Conservation (phyloP, 2,888 invertebrate species). For the Agrotis exclamationis region DNA sequence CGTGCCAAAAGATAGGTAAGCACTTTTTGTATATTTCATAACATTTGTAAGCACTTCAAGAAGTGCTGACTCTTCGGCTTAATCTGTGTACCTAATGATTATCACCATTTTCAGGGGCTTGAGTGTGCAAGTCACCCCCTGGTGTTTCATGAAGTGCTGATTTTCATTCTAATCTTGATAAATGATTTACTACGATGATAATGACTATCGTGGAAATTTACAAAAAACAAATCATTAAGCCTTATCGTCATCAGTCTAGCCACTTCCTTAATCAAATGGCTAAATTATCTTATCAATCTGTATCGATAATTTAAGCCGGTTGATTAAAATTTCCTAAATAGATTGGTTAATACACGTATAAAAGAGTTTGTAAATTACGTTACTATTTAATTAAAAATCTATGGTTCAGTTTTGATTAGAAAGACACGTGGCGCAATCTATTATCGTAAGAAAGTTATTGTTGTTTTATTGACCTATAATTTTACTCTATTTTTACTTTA, state of each 20-base stretch:
- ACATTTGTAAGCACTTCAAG: not conserved
- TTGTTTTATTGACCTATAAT: no score
- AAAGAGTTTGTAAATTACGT: no score
- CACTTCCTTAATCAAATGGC: no score
- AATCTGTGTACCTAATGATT: no score
- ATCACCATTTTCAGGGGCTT: not conserved
- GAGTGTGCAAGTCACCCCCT: not conserved
- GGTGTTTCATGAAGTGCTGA: not conserved
- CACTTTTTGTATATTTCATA: not conserved
- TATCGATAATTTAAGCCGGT: not conserved
- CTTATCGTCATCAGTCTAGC: not conserved
- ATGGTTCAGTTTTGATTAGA: no score
- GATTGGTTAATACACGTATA: no score
- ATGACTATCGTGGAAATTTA: not conserved
- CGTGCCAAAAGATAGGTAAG: no score
- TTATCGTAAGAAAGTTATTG: no score
- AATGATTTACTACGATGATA: not conserved
- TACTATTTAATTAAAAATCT: no score
- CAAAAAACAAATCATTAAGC: not conserved
- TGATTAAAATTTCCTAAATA: not conserved
- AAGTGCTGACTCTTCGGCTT: not conserved
- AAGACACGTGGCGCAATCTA: no score
- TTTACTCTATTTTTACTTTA: no score
- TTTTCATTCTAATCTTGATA: not conserved
- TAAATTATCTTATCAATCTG: conserved; percentile 5